Percentiles rank a stretch among this genome's conserved stretches.
Conservation (phyloP, 2,797 vertebrate genomes). For the Lutjanus campechanus region DNA sequence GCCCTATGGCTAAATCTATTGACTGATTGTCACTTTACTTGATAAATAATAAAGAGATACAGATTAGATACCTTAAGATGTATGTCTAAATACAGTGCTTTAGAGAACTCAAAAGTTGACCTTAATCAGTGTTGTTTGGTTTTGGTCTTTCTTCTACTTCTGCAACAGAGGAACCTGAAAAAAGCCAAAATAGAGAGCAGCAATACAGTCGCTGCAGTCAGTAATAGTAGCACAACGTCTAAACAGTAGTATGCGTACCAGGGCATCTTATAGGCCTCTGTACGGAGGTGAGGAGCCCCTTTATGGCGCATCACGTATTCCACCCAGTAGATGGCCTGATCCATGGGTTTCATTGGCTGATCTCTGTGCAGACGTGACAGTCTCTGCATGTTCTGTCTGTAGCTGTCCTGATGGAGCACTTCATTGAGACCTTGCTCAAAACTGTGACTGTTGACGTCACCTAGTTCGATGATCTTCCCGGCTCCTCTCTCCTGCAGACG, state of each 20-base stretch:
- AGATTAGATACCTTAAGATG: background rate
- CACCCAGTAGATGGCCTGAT: constrained; percentile 80
- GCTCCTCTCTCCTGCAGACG: constrained; percentile 77
- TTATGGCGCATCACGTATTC: constrained; percentile 84
- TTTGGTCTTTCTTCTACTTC: constrained; percentile 58
- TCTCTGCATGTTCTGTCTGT: constrained; percentile 77
- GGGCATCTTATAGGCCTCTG: constrained; percentile 78
- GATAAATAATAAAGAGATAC: background rate
- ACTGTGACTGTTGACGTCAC: constrained; percentile 50
- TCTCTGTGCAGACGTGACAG: constrained; percentile 80
- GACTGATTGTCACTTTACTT: background rate
- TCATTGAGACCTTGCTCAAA: constrained; percentile 72
- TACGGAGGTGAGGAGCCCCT: constrained; percentile 79
- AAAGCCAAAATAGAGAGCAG: constrained; percentile 36
- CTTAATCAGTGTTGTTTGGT: constrained; percentile 62
- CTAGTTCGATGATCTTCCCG: constrained; percentile 66
- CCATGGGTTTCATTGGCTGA: constrained; percentile 75
- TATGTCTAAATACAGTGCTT: background rate
- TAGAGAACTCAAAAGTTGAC: background rate
- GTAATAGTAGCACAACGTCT: constrained; percentile 72
- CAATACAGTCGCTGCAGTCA: constrained; percentile 16
- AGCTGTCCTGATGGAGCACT: constrained; percentile 65
- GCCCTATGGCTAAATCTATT: background rate
- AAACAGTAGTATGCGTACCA: constrained; percentile 80
- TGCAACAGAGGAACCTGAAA: constrained; percentile 64